Conservation (phyloP, 37 sponge, comb jelly and placozoan species). For the Ephydatia muelleri region DNA sequence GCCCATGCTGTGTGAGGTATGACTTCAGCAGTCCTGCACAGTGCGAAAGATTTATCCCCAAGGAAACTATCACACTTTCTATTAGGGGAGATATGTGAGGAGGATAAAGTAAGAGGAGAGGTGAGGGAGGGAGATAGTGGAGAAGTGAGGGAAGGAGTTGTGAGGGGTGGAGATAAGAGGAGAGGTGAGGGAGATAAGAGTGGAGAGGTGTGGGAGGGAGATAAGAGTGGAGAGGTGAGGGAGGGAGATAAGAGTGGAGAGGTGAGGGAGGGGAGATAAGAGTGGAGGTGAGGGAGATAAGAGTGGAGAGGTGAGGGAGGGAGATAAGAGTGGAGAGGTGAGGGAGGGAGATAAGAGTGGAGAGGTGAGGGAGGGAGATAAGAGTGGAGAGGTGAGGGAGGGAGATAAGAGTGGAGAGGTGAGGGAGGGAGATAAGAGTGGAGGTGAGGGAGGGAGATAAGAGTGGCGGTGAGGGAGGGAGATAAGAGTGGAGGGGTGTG, state of each 20-base stretch:
- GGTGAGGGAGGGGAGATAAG: not conserved
- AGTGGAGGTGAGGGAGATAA: too few relatives aligned
- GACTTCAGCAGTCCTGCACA: conserved; percentile 18
- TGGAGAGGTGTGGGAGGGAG: not conserved
- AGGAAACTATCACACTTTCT: not conserved
- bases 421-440: too few relatives aligned
- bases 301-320: too few relatives aligned
- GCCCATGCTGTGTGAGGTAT: conserved; percentile 47
- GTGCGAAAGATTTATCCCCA: conserved; percentile 2
- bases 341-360: too few relatives aligned
- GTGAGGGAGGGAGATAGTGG: not conserved
- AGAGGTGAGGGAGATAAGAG: not conserved
- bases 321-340: too few relatives aligned
- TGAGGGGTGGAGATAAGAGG: not conserved
- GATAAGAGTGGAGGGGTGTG: too few relatives aligned
- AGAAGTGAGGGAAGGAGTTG: not conserved
- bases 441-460: too few relatives aligned
- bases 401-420: too few relatives aligned
- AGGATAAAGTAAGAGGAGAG: not conserved
- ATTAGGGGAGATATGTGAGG: not conserved
- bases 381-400: too few relatives aligned
- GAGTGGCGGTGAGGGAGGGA: too few relatives aligned
- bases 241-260: not conserved
- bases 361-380: too few relatives aligned
- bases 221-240: not conserved